Evolutionary conservation across 53 echinoderm and acorn worm species (phyloP), one percentile per base, ranked within the genome.

Genomic region (Apostichopus leukothele): DNA sequence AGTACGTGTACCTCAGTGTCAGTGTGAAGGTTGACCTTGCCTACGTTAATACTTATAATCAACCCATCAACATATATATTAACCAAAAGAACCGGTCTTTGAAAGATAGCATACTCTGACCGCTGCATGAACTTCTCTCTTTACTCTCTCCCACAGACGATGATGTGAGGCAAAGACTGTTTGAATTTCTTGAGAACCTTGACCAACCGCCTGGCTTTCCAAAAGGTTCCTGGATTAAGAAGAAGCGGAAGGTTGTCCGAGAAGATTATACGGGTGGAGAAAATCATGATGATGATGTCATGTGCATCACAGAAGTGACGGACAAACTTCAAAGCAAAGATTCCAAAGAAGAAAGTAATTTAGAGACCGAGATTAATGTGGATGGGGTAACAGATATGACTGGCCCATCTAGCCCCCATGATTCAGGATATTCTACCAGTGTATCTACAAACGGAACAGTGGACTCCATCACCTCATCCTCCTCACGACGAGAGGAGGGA

Each of bases 131-230:
- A 63, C 6, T 18, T 71, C 71, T 71, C 18, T 71, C n/a, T 71
- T 71, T 14, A 18, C 18, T 6, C 71, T 71, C 71, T 71, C 18
- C 71, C 71, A 9, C 91, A 97, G 97, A 97, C 89, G 54, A 91
- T 5, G 94, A 91, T 87, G 95, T 92, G 53, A 95, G 93, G 89
- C 71, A 93, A 6, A 83, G 95, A 78, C 91, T 97, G 25, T 88
- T 93, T 20, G 90, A 92, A 73, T 97, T 97, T 76, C 90, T 97
- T 39, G 97, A 94, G 66, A 92, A 95, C 3, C 85, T 97, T 7
- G 95, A 96, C 50, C 94, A 94, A 67, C 91, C 96, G 16, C 93
- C 94, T 10, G 93, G 94, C 59, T 91, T 86, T 67, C 88, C 88
- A 1, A 87, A 87, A 87, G 88, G 88, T 21, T 87, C 88, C 4